phyloP scores from a whole-genome alignment of 2,797 vertebrate species.

The Halcyon smyrnensis region DNA sequence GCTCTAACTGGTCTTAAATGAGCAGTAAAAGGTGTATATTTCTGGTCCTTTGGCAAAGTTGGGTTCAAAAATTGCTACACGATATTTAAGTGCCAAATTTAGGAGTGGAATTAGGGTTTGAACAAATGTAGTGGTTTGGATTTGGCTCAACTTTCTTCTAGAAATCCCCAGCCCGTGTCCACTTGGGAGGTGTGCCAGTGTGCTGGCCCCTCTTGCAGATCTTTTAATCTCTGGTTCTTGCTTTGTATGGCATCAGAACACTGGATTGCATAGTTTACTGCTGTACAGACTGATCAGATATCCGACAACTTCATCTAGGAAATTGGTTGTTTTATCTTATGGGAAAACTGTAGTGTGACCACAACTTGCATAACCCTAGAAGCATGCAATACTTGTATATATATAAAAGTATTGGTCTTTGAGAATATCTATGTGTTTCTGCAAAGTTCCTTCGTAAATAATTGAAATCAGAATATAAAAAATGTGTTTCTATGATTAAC shows the following conservation, averaged over 20 bases:
- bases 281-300: background rate
- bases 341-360: background rate
- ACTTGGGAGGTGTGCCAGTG: accelerated
- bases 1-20: background rate
- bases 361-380: accelerated
- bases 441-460: background rate
- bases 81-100: background rate
- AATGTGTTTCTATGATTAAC: background rate
- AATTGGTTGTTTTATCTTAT: background rate
- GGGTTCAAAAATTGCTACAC: background rate
- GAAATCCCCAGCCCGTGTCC: background rate
- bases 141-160: background rate
- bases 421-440: background rate
- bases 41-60: background rate
- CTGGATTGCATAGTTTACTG: background rate
- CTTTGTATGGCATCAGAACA: background rate
- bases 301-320: background rate
- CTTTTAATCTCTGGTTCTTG: background rate
- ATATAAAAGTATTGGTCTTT: background rate
- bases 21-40: background rate
- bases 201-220: background rate
- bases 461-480: background rate
- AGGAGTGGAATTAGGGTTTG: background rate
- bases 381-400: background rate
- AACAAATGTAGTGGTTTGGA: background rate